Evolutionary conservation across 2,113 vertebrate genomes (phyloP), one percentile per base, ranked within the genome.

Genomic region (Heliornis fulica): DNA sequence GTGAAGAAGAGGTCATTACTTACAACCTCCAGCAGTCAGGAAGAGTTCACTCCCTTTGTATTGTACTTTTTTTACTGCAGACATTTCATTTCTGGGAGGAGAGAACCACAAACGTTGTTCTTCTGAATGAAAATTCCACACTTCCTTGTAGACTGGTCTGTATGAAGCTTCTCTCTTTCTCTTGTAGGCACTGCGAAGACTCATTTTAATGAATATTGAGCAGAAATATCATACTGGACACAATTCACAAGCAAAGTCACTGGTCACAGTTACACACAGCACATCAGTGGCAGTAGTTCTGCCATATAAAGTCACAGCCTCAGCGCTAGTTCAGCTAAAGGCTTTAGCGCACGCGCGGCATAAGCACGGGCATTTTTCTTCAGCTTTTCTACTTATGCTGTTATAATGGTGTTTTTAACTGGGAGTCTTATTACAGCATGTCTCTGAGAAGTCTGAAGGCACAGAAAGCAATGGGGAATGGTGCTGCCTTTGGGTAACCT

Each of bases 401-500:
- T 36, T 80, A 48, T n/a, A 77, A 36, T 91, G 65, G 31, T 92
- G 79, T 77, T 96, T 91, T 91, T 76, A 74, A 81, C 38, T 46
- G 48, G 34, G 72, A 61, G 71, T 51, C 54, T 72, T 60, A 50
- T 89, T 87, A 50, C 87, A 83, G 40, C 28, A 40, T 48, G 46
- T 83, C 72, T 89, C 74, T 72, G 75, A 91, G 75, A 28, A 80
- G 43, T 48, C 83, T 76, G 88, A 90, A 87, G 87, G 66, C 64
- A 85, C 51, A 80, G 81, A 56, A 87, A 88, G 69, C 65, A 72
- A 41, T 0, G 0, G 38, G 75, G 82, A 86, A 91, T 26, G 71
- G 43, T 68, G 53, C n/a, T 94, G 85, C 65, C 83, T 90, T 83
- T 5, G 43, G 71, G 76, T 87, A 93, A 96, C 90, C 76, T 96